Evolutionary conservation across 2,888 invertebrate genomes (phyloP), one percentile per base, ranked within the genome.

Genomic region (Keiferia lycopersicella): DNA sequence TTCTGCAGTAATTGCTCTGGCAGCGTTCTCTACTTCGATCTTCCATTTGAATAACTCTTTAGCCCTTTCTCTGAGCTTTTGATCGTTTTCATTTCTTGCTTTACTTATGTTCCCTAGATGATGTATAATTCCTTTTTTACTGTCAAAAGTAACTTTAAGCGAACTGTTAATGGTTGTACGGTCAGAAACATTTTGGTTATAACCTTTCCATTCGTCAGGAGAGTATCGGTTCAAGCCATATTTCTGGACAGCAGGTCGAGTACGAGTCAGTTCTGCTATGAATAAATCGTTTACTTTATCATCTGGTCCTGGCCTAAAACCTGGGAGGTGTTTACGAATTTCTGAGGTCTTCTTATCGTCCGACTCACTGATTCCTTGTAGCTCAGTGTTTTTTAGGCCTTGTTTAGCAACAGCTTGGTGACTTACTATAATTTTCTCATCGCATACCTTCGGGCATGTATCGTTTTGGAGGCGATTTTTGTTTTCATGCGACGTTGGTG

Each of bases 221-320:
- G 95, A 96, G 77, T 93, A 95, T 72, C 95, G 91, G 12, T 96
- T 94, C 56, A 96, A 89, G 0, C 96, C 95, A 77, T 96, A 96
- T 73, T 95, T 95, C 83, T 95, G 95, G 11, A 95, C 96, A 0
- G 93, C 92, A 0, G 96, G 96, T 68, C 96, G 90, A 0, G 96
- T 94, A 2, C 96, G 96, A 0, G 96, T 96, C 75, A 95, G 88
- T 0, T 92, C 93, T 0, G 92, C 93, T 64, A 95, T 85, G 0
- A 96, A 95, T 41, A 95, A 94, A 94, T 95, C 96, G 78, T 95
- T 95, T 0, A 95, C 93, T 69, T 94, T 93, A 1, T 96, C 96
- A 0, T 95, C 94, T 2, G 94, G 94, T 88, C 95, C 96, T 10
- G 95, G 95, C 69, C 78, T 87, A 18, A 91, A 71, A 61, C 61